These are phyloP conservation scores for Zophobas morio DNA, from an alignment of 1,140 invertebrate genomes.

Conservation along the genomic window DNA sequence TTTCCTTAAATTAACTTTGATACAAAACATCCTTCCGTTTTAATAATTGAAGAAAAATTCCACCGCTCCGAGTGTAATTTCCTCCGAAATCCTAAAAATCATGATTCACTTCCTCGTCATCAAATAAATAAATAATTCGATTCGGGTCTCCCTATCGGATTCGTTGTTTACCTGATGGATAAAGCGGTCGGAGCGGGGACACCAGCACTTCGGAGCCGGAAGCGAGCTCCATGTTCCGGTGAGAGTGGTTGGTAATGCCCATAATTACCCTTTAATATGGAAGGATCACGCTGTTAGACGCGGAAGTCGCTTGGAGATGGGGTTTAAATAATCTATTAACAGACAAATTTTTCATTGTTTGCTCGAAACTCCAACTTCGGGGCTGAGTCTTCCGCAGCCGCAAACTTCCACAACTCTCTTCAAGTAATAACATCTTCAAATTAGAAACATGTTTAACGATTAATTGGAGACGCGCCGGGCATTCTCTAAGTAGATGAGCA, in stretches of 20 bases:
- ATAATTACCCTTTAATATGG: slow-evolving; percentile 56
- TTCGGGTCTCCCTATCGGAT: slow-evolving; percentile 43
- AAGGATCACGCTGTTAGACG: slow-evolving; percentile 44
- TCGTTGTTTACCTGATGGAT: slow-evolving; percentile 40
- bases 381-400: not conserved
- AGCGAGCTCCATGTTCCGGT: slow-evolving; percentile 49
- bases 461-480: too few relatives aligned
- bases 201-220: slow-evolving; percentile 35
- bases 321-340: slow-evolving; percentile 46
- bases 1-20: slow-evolving; percentile 26
- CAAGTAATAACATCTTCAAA: too few relatives aligned
- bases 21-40: slow-evolving; percentile 27
- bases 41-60: slow-evolving; percentile 36
- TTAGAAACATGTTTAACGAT: too few relatives aligned
- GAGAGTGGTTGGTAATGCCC: slow-evolving; percentile 51
- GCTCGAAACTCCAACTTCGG: not conserved
- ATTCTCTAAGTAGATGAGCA: too few relatives aligned
- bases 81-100: slow-evolving; percentile 24
- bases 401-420: too few relatives aligned
- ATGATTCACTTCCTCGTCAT: slow-evolving; percentile 24
- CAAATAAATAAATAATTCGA: slow-evolving; percentile 34
- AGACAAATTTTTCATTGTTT: slow-evolving; percentile 38
- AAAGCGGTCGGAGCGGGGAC: slow-evolving; percentile 16
- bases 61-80: slow-evolving; percentile 34
- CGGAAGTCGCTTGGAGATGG: slow-evolving; percentile 19